Conservation (phyloP, 1,140 invertebrate genomes). For the Drosophila novamexicana region DNA sequence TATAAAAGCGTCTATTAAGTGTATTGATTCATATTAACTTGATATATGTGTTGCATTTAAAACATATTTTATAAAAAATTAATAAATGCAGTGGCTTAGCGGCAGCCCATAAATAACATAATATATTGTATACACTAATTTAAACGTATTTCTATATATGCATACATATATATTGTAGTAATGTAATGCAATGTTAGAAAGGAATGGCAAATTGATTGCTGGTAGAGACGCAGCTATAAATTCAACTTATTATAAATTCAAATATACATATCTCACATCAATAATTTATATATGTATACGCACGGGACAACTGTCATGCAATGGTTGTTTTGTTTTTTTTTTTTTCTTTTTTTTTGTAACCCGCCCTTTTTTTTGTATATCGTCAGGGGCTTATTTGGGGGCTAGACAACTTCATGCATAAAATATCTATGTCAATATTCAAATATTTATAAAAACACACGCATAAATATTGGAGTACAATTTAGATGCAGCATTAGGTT, state of each 20-base stretch:
- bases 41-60: slow-evolving; percentile 29
- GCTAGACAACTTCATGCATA: slow-evolving; percentile 79
- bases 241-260: slow-evolving; percentile 77
- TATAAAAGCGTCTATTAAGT: slow-evolving; percentile 16
- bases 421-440: slow-evolving; percentile 77
- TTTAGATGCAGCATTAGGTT: slow-evolving; percentile 36
- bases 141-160: slow-evolving; percentile 16
- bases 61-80: slow-evolving; percentile 47
- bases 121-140: slow-evolving; percentile 19
- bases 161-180: slow-evolving; percentile 18
- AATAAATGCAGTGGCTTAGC: slow-evolving; percentile 63
- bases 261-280: slow-evolving; percentile 76
- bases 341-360: slow-evolving; percentile 13
- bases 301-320: slow-evolving; percentile 79
- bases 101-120: slow-evolving; percentile 66
- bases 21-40: slow-evolving; percentile 47
- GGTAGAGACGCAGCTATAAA: slow-evolving; percentile 61
- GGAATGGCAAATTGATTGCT: slow-evolving; percentile 52
- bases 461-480: slow-evolving; percentile 28
- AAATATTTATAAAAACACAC: slow-evolving; percentile 74
- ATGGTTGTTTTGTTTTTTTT: slow-evolving; percentile 26
- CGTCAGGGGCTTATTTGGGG: slow-evolving; percentile 23
- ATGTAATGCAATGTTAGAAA: slow-evolving; percentile 21
- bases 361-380: slow-evolving; percentile 23
- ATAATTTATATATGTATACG: slow-evolving; percentile 80